These are phyloP conservation scores for Cetonia aurata DNA, from an alignment of 2,888 invertebrate species.

Conservation along the genomic window DNA sequence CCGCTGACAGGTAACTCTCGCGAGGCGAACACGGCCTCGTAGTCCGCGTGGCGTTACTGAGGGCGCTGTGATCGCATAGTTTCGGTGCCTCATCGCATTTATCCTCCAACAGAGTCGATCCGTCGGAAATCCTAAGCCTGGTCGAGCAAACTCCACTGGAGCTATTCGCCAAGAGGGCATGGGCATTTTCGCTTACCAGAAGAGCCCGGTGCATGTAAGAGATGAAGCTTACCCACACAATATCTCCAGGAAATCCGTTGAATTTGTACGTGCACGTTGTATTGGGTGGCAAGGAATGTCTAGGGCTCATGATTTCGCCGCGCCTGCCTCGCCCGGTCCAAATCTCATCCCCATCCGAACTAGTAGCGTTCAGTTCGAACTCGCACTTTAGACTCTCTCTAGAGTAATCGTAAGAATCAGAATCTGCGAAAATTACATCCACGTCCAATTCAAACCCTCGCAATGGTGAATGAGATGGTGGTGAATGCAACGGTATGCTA, in stretches of 20 bases:
- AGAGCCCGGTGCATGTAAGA: slow-evolving; percentile 86
- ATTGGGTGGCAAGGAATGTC: slow-evolving; percentile 87
- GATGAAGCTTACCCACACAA: slow-evolving; percentile 89
- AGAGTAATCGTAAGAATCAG: slow-evolving; percentile 87
- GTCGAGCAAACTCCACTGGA: slow-evolving; percentile 73
- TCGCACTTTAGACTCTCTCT: slow-evolving; percentile 74
- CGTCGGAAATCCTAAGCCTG: slow-evolving; percentile 81
- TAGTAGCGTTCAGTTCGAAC: slow-evolving; percentile 83
- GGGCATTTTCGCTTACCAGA: slow-evolving; percentile 68
- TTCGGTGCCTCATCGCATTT: slow-evolving; percentile 84
- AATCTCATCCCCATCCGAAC: slow-evolving; percentile 71
- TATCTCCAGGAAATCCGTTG: slow-evolving; percentile 81
- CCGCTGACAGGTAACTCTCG: slow-evolving; percentile 81
- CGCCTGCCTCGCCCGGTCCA: slow-evolving; percentile 75
- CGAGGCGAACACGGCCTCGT: slow-evolving; percentile 84
- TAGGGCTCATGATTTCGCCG: slow-evolving; percentile 81
- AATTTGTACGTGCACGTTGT: slow-evolving; percentile 90
- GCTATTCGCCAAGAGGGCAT: slow-evolving; percentile 59
- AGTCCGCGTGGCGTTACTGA: slow-evolving; percentile 78
- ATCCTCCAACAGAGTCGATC: slow-evolving; percentile 75
- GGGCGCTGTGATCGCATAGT: slow-evolving; percentile 84
- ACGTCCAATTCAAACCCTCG: slow-evolving; percentile 88
- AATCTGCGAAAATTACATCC: slow-evolving; percentile 90
- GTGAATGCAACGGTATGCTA: slow-evolving; percentile 81
- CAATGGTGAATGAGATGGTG: slow-evolving; percentile 75